A percentile compares a stretch with the other conserved stretches of the same genome.
phyloP scores from a whole-genome alignment of 1,140 invertebrate species.

The Akabosia matsudoensis region DNA sequence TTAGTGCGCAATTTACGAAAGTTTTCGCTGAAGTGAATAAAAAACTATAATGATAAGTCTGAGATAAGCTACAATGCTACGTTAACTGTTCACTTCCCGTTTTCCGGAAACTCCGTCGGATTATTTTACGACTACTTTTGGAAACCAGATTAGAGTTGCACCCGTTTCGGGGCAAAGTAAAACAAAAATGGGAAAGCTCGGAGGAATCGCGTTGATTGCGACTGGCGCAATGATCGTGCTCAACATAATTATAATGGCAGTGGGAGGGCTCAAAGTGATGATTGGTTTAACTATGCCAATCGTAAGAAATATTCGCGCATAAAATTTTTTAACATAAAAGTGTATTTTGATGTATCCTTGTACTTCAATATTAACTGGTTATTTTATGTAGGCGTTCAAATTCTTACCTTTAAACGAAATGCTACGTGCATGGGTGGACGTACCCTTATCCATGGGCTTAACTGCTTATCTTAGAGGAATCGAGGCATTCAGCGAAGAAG shows the following conservation, averaged over 20 bases:
- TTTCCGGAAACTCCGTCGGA: too few species aligned
- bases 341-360: not conserved
- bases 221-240: conserved; percentile 16
- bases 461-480: not conserved
- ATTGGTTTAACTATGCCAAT: conserved; percentile 27
- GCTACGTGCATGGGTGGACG: conserved; percentile 12
- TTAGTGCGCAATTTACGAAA: too few species aligned
- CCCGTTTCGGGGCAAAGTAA: not conserved
- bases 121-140: too few species aligned
- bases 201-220: not conserved
- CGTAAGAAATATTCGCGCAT: conserved; percentile 18
- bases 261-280: conserved; percentile 28
- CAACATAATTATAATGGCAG: conserved; percentile 11
- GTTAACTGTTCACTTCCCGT: too few species aligned
- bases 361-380: not conserved
- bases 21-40: too few species aligned
- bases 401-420: not conserved
- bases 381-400: not conserved
- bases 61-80: too few species aligned
- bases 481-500: not conserved
- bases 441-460: conserved; percentile 8
- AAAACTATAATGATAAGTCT: too few species aligned
- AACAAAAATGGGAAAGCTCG: conserved; percentile 16
- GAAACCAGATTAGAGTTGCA: too few species aligned
- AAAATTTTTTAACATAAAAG: too few species aligned